These are phyloP conservation scores for Microcebus jonahi DNA, from an alignment of 2,113 vertebrate genomes.

Conservation along the genomic window DNA sequence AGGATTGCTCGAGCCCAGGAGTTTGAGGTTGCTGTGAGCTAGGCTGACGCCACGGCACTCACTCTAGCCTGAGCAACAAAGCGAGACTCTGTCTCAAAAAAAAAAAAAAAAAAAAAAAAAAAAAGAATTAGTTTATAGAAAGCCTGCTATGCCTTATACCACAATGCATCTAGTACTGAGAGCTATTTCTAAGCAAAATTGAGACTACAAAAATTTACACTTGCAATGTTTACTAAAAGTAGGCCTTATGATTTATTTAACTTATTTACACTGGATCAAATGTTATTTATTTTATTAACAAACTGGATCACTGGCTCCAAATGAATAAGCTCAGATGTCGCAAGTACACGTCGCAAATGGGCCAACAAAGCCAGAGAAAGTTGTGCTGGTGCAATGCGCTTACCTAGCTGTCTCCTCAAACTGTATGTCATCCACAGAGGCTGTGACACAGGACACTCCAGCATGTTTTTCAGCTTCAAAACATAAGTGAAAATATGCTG, in stretches of 20 bases:
- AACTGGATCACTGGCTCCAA: not conserved
- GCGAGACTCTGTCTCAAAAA: no score
- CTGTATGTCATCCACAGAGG: constrained; percentile 89
- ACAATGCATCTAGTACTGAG: not conserved
- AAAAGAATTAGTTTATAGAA: not conserved
- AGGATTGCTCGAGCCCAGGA: no score
- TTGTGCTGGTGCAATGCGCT: not conserved
- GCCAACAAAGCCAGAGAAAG: not conserved
- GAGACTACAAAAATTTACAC: not conserved
- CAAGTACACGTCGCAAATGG: not conserved
- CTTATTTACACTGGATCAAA: not conserved
- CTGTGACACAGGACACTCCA: constrained; percentile 88
- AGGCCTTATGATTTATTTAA: not conserved
- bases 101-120: no score
- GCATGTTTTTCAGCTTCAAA: constrained; percentile 90
- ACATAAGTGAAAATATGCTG: constrained; percentile 42
- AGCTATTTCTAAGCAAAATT: not conserved
- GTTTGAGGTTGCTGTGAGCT: no score
- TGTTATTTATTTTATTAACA: constrained; percentile 45
- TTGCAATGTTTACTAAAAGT: not conserved
- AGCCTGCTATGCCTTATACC: not conserved
- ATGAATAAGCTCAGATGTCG: not conserved
- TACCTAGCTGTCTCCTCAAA: constrained; percentile 89
- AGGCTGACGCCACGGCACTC: no score
- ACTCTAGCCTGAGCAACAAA: no score